These are phyloP conservation scores for Nettapus auritus DNA, from an alignment of 2,113 vertebrate genomes.

Conservation along the genomic window DNA sequence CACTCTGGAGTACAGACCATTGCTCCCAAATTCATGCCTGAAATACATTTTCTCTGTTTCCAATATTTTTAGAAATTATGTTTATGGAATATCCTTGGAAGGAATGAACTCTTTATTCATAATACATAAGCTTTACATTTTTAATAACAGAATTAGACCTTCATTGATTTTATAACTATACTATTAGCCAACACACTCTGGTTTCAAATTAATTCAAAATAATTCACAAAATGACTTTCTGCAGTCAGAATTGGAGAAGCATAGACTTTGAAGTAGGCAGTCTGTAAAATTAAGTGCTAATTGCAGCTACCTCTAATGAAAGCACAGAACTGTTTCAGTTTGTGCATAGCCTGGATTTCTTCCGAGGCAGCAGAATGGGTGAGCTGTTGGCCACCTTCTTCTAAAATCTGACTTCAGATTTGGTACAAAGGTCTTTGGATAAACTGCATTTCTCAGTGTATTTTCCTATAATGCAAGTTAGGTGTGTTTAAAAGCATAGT, in stretches of 20 bases:
- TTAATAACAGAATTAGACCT: slow-evolving; percentile 75
- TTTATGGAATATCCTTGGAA: slow-evolving; percentile 67
- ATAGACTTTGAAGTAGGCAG: slow-evolving; percentile 45
- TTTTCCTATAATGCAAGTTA: background rate
- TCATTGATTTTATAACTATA: slow-evolving; percentile 66
- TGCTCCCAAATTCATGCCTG: slow-evolving; percentile 18
- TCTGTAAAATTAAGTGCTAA: slow-evolving; percentile 54
- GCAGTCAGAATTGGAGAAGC: slow-evolving; percentile 44
- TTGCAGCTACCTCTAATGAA: slow-evolving; percentile 56
- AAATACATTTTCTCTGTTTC: slow-evolving; percentile 47
- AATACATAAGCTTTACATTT: slow-evolving; percentile 77
- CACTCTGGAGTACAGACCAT: background rate
- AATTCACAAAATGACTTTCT: slow-evolving; percentile 53
- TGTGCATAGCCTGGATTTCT: background rate
- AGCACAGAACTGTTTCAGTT: background rate
- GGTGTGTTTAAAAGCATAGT: background rate
- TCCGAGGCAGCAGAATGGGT: background rate
- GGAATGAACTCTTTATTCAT: slow-evolving; percentile 65
- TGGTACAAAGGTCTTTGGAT: background rate
- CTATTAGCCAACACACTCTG: slow-evolving; percentile 50
- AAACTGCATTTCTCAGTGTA: background rate
- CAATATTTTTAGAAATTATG: slow-evolving; percentile 58
- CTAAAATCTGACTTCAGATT: background rate
- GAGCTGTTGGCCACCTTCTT: background rate
- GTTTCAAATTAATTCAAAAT: slow-evolving; percentile 65